Evolutionary conservation across 30 jellyfish, hydroid and myxozoan genomes (phyloP).

Genomic region (Nemopilema nomurai): DNA sequence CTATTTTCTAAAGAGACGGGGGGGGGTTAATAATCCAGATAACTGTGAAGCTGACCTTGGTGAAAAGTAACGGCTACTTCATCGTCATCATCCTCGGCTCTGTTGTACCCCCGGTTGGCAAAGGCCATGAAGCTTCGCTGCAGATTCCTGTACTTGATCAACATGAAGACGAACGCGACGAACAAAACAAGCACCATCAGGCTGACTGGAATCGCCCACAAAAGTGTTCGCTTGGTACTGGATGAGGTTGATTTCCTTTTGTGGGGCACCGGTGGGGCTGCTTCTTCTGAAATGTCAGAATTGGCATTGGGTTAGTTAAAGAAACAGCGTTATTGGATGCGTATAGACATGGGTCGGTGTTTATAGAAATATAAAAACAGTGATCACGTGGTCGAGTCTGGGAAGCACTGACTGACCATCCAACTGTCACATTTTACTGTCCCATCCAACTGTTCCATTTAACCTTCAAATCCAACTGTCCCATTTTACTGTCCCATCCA

Average conservation of each 20-base stretch:
- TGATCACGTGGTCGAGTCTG: too few species aligned
- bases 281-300: slow-evolving; percentile 1
- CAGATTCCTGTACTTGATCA: slow-evolving; percentile 71
- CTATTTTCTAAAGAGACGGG: too few species aligned
- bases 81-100: slow-evolving; percentile 83
- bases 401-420: too few species aligned
- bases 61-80: slow-evolving; percentile 93
- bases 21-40: neutral
- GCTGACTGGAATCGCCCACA: slow-evolving; percentile 98
- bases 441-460: too few species aligned
- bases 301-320: neutral
- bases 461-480: too few species aligned
- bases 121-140: slow-evolving; percentile 97
- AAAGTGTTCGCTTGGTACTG: slow-evolving; percentile 34
- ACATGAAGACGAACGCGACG: slow-evolving; percentile 78
- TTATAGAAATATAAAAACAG: too few species aligned
- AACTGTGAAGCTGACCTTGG: slow-evolving; percentile 68
- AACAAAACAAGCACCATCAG: slow-evolving; percentile 76
- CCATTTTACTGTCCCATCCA: too few species aligned
- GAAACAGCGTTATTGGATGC: neutral
- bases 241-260: neutral
- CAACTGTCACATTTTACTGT: too few species aligned
- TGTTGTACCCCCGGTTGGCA: slow-evolving; percentile 85
- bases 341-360: neutral
- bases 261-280: slow-evolving; percentile 53